Conservation (phyloP, 30 jellyfish, hydroid and myxozoan species). For the Rhopilema esculentum region DNA sequence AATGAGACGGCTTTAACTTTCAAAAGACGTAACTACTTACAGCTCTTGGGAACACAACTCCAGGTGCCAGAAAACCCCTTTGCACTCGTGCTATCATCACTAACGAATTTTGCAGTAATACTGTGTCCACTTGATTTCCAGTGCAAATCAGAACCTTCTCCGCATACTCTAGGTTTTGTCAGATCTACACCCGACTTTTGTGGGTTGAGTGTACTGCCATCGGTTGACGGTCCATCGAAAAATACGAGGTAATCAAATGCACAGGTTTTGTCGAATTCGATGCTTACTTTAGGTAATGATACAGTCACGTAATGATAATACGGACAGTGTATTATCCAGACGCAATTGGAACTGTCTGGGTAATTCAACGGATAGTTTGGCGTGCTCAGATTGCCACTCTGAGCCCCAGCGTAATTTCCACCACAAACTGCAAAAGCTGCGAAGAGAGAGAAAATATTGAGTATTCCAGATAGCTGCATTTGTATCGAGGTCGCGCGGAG, state of each 20-base stretch:
- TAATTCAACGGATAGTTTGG: conserved; percentile 64
- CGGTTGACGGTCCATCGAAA: conserved; percentile 55
- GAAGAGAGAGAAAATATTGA: conserved; percentile 13
- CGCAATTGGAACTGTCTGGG: conserved; percentile 68
- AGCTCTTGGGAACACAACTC: conserved; percentile 18
- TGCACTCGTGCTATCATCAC: conserved; percentile 75
- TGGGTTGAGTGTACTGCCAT: conserved; percentile 11
- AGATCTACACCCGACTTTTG: conserved; percentile 12
- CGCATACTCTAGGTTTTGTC: conserved; percentile 48
- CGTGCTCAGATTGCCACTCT: conserved; percentile 63
- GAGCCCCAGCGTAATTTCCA: conserved; percentile 69
- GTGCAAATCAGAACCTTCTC: conserved; percentile 14
- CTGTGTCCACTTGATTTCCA: conserved; percentile 62
- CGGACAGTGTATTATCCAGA: conserved; percentile 74
- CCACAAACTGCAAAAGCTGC: conserved; percentile 78
- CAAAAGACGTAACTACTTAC: background rate
- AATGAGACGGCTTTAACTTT: background rate
- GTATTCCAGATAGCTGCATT: conserved; percentile 24
- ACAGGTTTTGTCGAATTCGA: conserved; percentile 65
- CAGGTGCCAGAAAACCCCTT: conserved; percentile 71
- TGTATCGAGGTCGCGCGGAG: conserved; percentile 2
- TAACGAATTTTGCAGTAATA: conserved; percentile 60
- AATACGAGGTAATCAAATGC: conserved; percentile 64
- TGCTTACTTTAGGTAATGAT: conserved; percentile 28
- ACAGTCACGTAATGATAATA: conserved; percentile 50